Conservation (phyloP, 2,797 vertebrate species). For the Zalophus californianus region DNA sequence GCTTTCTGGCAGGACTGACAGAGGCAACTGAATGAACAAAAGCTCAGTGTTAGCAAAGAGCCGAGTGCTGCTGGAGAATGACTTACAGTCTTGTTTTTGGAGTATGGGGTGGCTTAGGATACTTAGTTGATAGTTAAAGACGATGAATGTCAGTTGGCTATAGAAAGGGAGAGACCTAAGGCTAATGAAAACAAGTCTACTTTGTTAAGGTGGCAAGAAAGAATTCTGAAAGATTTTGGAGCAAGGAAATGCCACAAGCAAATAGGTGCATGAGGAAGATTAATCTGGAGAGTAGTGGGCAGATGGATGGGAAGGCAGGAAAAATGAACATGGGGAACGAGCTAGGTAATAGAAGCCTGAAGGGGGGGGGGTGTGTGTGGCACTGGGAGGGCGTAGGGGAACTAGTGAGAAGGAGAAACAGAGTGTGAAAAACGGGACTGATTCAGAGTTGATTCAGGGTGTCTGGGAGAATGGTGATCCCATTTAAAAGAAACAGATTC, state of each 20-base stretch:
- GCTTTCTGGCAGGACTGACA: neutral
- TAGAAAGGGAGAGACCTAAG: neutral
- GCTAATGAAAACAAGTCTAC: neutral
- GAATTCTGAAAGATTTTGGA: neutral
- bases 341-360: neutral
- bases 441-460: neutral
- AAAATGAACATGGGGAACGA: neutral
- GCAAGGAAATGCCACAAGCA: neutral
- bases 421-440: neutral
- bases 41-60: neutral
- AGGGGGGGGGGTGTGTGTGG: no score
- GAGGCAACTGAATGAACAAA: neutral
- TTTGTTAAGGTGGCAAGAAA: neutral
- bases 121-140: neutral
- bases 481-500: constrained; percentile 40
- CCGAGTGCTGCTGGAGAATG: neutral
- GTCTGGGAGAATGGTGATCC: neutral
- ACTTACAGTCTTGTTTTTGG: neutral
- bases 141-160: neutral
- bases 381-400: neutral
- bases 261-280: neutral
- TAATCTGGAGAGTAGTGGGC: neutral
- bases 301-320: neutral
- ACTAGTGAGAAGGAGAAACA: neutral
- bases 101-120: neutral